Evolutionary conservation across 2,888 invertebrate genomes (phyloP).

Genomic region (Ariolimax columbianus): DNA sequence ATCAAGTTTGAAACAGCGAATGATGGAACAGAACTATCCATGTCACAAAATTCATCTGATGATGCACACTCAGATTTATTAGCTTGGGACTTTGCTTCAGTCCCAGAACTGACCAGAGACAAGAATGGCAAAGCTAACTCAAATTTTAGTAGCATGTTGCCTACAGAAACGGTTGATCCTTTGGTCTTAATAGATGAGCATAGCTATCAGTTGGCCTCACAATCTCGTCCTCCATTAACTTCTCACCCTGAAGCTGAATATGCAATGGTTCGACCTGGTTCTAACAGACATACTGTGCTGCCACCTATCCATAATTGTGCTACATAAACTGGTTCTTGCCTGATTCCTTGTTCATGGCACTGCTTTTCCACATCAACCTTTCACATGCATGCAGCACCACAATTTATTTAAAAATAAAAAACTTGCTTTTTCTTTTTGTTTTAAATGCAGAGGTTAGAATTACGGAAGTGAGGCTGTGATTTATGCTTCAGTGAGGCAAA

Average conservation of each 20-base stretch:
- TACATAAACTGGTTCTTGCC: constrained; percentile 10
- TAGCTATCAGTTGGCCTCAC: constrained; percentile 46
- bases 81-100: constrained; percentile 71
- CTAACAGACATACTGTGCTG: constrained; percentile 70
- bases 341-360: not conserved
- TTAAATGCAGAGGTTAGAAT: too few species aligned
- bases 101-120: constrained; percentile 62
- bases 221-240: constrained; percentile 61
- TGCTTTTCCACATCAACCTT: not conserved
- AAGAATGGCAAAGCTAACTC: constrained; percentile 39
- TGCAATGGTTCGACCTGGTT: constrained; percentile 65
- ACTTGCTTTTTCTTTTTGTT: too few species aligned
- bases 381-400: too few species aligned
- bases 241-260: constrained; percentile 59
- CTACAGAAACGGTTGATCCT: constrained; percentile 69
- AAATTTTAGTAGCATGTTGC: constrained; percentile 58
- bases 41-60: constrained; percentile 68
- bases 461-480: too few species aligned
- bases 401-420: too few species aligned
- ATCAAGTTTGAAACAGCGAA: constrained; percentile 14
- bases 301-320: constrained; percentile 68
- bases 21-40: constrained; percentile 47
- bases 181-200: constrained; percentile 68
- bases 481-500: too few species aligned
- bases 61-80: constrained; percentile 63